These are phyloP conservation scores for Lasioglossum baleicum DNA, from an alignment of 1,140 invertebrate genomes.

Conservation along the genomic window DNA sequence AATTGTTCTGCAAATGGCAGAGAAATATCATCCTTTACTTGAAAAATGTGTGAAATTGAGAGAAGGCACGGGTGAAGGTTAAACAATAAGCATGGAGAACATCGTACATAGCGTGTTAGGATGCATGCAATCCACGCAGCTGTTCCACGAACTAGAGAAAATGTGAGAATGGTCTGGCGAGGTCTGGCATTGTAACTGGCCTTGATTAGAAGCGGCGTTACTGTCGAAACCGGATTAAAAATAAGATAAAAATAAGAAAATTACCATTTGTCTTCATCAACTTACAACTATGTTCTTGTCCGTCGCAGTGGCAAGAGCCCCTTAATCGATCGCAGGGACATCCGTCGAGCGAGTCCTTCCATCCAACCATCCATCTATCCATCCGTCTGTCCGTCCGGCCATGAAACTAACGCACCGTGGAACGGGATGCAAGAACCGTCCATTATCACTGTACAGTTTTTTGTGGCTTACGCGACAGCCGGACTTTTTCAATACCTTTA, in stretches of 20 bases:
- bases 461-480: not conserved
- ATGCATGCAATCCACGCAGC: too few relatives aligned
- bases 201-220: not conserved
- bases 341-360: conserved; percentile 31
- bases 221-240: conserved; percentile 33
- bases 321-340: conserved; percentile 57
- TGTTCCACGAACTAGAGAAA: too few relatives aligned
- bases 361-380: conserved; percentile 31
- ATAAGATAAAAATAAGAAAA: conserved; percentile 54
- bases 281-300: conserved; percentile 45
- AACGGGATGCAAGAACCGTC: conserved; percentile 52
- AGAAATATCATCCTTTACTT: too few relatives aligned
- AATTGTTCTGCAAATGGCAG: too few relatives aligned
- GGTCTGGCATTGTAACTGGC: not conserved
- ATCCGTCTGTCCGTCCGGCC: conserved; percentile 27
- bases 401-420: conserved; percentile 54
- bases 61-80: too few relatives aligned
- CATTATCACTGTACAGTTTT: conserved; percentile 55
- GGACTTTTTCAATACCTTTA: conserved; percentile 27
- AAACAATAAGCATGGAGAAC: too few relatives aligned
- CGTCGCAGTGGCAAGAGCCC: conserved; percentile 23
- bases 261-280: conserved; percentile 61
- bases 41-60: too few relatives aligned
- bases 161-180: not conserved
- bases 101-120: too few relatives aligned